Percentiles rank a stretch among this genome's conserved stretches.
These are phyloP conservation scores for Apogon talboti DNA, from an alignment of 2,797 vertebrate species.

Conservation along the genomic window DNA sequence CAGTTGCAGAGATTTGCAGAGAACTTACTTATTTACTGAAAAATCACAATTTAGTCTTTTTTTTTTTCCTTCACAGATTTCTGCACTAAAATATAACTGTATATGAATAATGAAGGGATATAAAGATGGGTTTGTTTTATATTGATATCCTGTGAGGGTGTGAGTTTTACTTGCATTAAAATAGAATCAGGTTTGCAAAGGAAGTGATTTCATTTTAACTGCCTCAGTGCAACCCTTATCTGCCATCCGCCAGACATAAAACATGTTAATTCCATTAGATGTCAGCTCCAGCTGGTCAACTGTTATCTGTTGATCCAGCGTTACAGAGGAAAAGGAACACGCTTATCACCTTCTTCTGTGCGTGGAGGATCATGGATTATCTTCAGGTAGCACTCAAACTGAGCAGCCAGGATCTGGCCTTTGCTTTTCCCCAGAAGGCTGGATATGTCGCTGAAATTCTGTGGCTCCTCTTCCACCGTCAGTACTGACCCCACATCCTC, in stretches of 20 bases:
- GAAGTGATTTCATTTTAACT: conserved; percentile 4
- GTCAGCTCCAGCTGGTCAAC: neutral
- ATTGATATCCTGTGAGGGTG: conserved; percentile 3
- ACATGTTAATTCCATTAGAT: conserved; percentile 1
- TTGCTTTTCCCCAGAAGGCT: conserved; percentile 28
- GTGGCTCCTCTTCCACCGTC: conserved; percentile 8
- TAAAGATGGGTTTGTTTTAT: neutral
- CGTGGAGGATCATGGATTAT: conserved; percentile 79
- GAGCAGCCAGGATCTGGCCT: conserved; percentile 80
- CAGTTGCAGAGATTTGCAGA: too few relatives aligned
- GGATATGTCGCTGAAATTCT: conserved; percentile 48
- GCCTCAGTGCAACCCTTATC: neutral
- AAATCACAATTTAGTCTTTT: too few relatives aligned
- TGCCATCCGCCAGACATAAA: neutral
- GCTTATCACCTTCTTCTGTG: conserved; percentile 71
- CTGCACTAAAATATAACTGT: too few relatives aligned
- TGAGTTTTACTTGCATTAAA: neutral
- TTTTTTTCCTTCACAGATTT: too few relatives aligned
- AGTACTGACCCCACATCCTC: conserved; percentile 55
- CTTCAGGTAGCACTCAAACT: conserved; percentile 87
- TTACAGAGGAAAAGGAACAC: neutral
- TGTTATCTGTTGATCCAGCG: conserved; percentile 2
- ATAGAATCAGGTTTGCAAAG: neutral
- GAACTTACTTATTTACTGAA: too few relatives aligned
- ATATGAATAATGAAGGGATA: neutral